phyloP scores from a whole-genome alignment of 2,797 vertebrate genomes.

The Triplophysa yarkandensis region DNA sequence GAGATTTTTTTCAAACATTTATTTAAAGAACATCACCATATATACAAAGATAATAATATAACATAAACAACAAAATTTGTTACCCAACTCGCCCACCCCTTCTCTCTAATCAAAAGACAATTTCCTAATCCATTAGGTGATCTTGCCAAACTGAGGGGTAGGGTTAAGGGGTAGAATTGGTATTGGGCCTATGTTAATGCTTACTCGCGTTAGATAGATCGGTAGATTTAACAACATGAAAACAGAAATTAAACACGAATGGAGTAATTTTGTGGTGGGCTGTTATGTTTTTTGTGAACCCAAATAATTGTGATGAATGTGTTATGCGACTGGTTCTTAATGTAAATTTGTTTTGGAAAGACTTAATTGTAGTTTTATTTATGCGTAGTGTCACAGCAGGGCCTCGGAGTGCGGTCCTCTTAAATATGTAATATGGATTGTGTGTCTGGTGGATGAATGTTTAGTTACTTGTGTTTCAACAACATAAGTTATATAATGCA shows the following conservation, averaged over 20 bases:
- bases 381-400: neutral
- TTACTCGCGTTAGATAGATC: no score
- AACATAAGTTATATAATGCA: slow-evolving; percentile 13
- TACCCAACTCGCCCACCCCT: no score
- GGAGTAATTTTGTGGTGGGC: neutral
- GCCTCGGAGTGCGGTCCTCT: neutral
- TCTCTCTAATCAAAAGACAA: no score
- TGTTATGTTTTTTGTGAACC: neutral
- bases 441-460: neutral
- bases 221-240: no score
- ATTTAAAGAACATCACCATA: no score
- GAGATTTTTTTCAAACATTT: no score
- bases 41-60: no score
- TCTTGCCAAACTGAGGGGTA: no score
- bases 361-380: neutral
- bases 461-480: neutral
- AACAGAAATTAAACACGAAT: neutral
- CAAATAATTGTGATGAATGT: neutral
- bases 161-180: no score
- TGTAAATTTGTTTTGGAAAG: neutral
- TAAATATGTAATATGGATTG: neutral
- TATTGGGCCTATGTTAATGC: no score
- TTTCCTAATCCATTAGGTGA: no score
- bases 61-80: no score
- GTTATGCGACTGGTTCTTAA: neutral